Evolutionary conservation across 2,888 invertebrate species (phyloP).

Genomic region (Tinea pellionella): DNA sequence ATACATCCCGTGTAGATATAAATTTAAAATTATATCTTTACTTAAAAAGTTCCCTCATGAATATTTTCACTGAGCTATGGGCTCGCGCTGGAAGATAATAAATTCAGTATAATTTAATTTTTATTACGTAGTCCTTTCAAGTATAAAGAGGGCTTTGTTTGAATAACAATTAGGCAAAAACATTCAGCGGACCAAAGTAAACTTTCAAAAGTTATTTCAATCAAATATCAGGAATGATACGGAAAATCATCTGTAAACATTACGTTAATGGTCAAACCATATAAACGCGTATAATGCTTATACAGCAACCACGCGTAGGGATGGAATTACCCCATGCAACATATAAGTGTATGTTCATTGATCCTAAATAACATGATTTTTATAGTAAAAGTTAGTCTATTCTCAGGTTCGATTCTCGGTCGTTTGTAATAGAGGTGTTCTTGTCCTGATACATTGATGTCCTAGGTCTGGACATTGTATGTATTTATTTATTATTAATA

Average conservation of each 20-base stretch:
- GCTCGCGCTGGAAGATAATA: slow-evolving; percentile 48
- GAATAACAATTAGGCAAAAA: slow-evolving; percentile 35
- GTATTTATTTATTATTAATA: no score
- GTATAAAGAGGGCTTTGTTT: slow-evolving; percentile 45
- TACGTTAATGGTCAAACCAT: no score
- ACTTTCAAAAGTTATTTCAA: neutral
- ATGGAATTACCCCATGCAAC: no score
- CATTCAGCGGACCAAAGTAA: neutral
- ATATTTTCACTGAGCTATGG: slow-evolving; percentile 51
- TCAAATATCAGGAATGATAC: neutral
- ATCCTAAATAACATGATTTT: no score
- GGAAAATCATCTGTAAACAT: neutral
- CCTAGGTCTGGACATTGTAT: no score
- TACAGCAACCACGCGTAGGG: no score
- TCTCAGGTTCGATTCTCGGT: no score
- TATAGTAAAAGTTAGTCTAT: no score
- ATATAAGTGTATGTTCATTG: no score
- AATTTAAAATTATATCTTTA: slow-evolving; percentile 24
- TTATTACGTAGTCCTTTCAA: slow-evolving; percentile 42
- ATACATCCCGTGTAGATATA: neutral
- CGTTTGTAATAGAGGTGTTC: no score
- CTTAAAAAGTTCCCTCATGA: slow-evolving; percentile 49
- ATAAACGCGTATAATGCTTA: no score
- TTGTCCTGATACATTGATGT: no score
- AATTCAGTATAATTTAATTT: slow-evolving; percentile 52